A percentile compares a stretch with the other conserved stretches of the same genome.
Conservation (phyloP, 2,113 vertebrate species). For the Orcinus orca region DNA sequence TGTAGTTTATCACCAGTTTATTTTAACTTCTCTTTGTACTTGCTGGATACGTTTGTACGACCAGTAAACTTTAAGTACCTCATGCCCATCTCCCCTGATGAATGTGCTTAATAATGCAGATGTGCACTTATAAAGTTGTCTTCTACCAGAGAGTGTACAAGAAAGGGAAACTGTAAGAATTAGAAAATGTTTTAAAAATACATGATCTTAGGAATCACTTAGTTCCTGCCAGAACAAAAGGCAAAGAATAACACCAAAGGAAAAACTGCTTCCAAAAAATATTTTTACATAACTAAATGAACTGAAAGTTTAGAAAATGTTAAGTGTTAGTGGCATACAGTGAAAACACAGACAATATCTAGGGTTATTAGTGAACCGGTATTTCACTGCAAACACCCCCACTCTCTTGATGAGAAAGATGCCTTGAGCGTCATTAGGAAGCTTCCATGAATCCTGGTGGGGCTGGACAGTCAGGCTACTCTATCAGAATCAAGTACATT, state of each 20-base stretch:
- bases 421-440: background rate
- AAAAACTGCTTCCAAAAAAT: background rate
- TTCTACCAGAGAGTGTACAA: background rate
- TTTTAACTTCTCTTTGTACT: constrained; percentile 68
- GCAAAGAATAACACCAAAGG: background rate
- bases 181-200: background rate
- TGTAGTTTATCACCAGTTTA: constrained; percentile 68
- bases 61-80: constrained; percentile 39
- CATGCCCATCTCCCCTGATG: background rate
- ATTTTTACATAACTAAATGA: background rate
- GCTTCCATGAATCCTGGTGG: background rate
- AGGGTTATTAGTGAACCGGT: background rate
- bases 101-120: constrained; percentile 27
- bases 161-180: background rate
- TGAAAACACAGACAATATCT: background rate
- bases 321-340: background rate
- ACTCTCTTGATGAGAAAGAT: background rate
- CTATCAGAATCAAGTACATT: background rate
- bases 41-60: constrained; percentile 47
- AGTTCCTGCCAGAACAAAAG: background rate
- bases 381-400: background rate
- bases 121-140: constrained; percentile 10
- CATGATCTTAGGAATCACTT: background rate
- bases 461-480: background rate
- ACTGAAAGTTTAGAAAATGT: background rate